phyloP scores from a whole-genome alignment of 2,888 invertebrate genomes.

The Lathronympha strigana region DNA sequence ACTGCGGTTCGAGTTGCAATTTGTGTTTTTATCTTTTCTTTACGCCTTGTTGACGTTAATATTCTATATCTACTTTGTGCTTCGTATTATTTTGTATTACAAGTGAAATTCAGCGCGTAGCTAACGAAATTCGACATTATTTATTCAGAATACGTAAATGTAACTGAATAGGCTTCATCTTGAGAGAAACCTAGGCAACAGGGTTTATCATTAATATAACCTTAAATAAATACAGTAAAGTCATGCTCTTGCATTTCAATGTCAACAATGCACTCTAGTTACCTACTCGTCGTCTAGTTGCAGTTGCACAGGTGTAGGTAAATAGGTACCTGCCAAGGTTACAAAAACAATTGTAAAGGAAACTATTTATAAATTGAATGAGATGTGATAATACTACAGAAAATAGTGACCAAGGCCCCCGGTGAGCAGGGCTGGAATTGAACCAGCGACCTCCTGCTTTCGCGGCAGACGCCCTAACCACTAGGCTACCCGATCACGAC shows the following conservation, averaged over 20 bases:
- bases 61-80: not conserved
- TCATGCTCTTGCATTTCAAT: constrained; percentile 5
- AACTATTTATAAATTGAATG: no score
- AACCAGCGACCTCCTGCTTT: no score
- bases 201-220: not conserved
- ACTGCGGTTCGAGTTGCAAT: constrained; percentile 28
- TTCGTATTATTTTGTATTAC: no score
- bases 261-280: constrained; percentile 21
- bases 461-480: no score
- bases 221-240: not conserved
- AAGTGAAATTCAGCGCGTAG: not conserved
- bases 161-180: not conserved
- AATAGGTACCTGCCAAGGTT: not conserved
- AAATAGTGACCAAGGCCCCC: no score
- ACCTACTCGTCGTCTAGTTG: no score
- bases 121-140: not conserved
- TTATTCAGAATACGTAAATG: not conserved
- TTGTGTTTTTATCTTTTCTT: constrained; percentile 19
- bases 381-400: no score
- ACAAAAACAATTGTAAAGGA: no score
- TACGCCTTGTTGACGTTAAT: not conserved
- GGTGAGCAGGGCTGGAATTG: no score
- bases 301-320: not conserved
- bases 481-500: no score
- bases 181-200: not conserved